These are phyloP conservation scores for Gymnocephalus cernua DNA, from an alignment of 2,113 vertebrate species.

Conservation along the genomic window DNA sequence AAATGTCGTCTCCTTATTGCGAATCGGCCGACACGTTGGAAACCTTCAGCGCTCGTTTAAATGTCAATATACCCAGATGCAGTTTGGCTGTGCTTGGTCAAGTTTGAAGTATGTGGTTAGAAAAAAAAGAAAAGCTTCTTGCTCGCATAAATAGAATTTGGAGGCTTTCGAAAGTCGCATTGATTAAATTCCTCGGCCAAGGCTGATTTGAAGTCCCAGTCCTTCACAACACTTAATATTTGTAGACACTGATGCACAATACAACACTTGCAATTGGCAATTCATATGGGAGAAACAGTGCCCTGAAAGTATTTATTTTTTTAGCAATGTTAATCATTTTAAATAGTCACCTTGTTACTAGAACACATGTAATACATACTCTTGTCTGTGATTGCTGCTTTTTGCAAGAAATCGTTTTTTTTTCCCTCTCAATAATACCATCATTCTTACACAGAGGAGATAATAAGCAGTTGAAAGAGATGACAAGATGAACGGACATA, in stretches of 20 bases:
- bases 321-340: background rate
- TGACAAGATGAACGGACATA: constrained; percentile 44
- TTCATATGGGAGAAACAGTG: background rate
- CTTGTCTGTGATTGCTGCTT: background rate
- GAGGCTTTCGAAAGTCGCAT: constrained; percentile 61
- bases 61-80: constrained; percentile 74
- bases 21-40: constrained; percentile 65
- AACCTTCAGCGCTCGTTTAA: constrained; percentile 73
- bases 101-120: constrained; percentile 74
- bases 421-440: background rate
- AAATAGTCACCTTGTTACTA: background rate
- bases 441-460: constrained; percentile 11
- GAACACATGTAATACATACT: constrained; percentile 14
- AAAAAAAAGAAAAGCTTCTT: constrained; percentile 29
- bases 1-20: constrained; percentile 80
- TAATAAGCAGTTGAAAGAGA: constrained; percentile 23
- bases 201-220: constrained; percentile 19
- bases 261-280: background rate
- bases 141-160: constrained; percentile 55
- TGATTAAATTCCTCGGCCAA: constrained; percentile 62
- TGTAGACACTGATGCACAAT: constrained; percentile 11
- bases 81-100: constrained; percentile 75
- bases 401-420: background rate
- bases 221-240: background rate
- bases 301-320: constrained; percentile 1